A percentile compares a stretch with the other conserved stretches of the same genome.
Evolutionary conservation across 1,140 invertebrate genomes (phyloP).

Genomic region (silkworm (Bombyx mori)): ASM3026992v2 NC_085109.1:7485001-7485500

Average conservation of each 20-base stretch:
- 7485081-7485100: constrained; percentile 12
- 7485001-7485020: not conserved
- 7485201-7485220: not conserved
- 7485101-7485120: constrained; percentile 8
- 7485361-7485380: too few species aligned
- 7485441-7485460: too few species aligned
- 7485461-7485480: too few species aligned
- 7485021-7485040: constrained; percentile 10
- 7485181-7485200: constrained; percentile 1
- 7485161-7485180: constrained; percentile 2
- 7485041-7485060: constrained; percentile 13
- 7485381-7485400: too few species aligned
- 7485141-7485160: not conserved
- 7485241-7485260: not conserved
- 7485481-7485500: too few species aligned
- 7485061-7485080: constrained; percentile 11
- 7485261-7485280: not conserved
- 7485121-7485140: constrained; percentile 3
- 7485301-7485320: not conserved
- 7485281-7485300: not conserved
- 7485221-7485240: constrained; percentile 3
- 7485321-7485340: too few species aligned
- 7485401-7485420: too few species aligned
- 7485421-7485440: too few species aligned
- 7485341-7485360: too few species aligned